Conservation (phyloP, 2,888 invertebrate genomes). For the Coelogynopora nodosa region DNA sequence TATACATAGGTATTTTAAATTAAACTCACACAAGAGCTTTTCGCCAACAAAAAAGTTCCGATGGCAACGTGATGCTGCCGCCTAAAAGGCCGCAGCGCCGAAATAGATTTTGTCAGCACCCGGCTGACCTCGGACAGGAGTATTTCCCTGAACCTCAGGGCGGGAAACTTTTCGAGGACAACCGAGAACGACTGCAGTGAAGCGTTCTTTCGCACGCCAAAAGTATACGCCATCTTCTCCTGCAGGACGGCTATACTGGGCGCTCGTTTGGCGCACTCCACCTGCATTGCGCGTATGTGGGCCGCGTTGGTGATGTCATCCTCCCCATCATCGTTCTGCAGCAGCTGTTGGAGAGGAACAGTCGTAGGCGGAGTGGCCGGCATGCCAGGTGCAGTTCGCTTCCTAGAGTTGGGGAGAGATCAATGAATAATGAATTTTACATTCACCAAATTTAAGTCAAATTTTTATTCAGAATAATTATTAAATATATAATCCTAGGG, state of each 20-base stretch:
- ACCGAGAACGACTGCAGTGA: not conserved
- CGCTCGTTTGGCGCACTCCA: not conserved
- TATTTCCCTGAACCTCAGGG: not conserved
- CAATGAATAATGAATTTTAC: too few relatives aligned
- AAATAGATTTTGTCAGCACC: not conserved
- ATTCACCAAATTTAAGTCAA: not conserved
- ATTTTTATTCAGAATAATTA: too few relatives aligned
- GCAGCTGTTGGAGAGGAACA: not conserved
- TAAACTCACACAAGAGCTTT: not conserved
- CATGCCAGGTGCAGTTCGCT: not conserved
- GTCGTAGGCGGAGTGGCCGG: not conserved
- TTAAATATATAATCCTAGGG: too few relatives aligned
- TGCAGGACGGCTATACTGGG: not conserved
- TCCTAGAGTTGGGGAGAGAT: not conserved
- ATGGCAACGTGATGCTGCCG: not conserved
- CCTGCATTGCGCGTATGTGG: not conserved
- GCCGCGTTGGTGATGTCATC: not conserved
- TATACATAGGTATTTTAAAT: too few relatives aligned
- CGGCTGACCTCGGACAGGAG: not conserved
- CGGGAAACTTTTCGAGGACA: not conserved
- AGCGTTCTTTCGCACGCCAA: not conserved
- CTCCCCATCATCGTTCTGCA: not conserved
- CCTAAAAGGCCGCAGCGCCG: not conserved
- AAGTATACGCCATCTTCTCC: not conserved
- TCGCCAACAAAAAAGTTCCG: not conserved